Evolutionary conservation across 2,888 invertebrate species (phyloP).

Genomic region (Dioctria linearis): DNA sequence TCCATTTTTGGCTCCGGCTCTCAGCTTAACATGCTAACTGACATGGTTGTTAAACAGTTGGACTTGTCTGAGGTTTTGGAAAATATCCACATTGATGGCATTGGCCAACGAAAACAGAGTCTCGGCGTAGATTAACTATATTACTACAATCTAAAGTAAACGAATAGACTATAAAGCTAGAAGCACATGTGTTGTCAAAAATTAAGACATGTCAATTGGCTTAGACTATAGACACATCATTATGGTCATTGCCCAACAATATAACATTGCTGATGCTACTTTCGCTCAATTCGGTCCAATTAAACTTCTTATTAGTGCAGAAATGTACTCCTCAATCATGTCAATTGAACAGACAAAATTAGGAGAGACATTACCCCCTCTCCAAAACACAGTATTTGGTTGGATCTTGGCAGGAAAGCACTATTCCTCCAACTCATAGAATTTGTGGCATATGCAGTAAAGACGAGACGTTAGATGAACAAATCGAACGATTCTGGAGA

Average conservation of each 20-base stretch:
- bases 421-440: not conserved
- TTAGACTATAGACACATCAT: not conserved
- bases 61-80: too few relatives aligned
- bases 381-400: slow-evolving; percentile 11
- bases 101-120: too few relatives aligned
- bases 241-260: not conserved
- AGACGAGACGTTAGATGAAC: not conserved
- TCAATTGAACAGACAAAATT: not conserved
- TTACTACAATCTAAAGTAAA: too few relatives aligned
- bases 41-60: too few relatives aligned
- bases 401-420: not conserved
- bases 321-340: not conserved
- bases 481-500: slow-evolving; percentile 7
- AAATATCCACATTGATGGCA: too few relatives aligned
- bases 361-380: not conserved
- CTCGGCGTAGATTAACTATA: too few relatives aligned
- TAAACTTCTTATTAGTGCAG: not conserved
- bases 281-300: not conserved
- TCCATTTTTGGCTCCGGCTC: too few relatives aligned
- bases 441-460: not conserved
- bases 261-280: not conserved
- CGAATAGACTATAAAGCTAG: too few relatives aligned
- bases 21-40: too few relatives aligned
- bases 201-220: not conserved
- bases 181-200: not conserved